Evolutionary conservation across 2,113 vertebrate species (phyloP), one percentile per base, ranked within the genome.

Genomic region (Triplophysa rosa): DNA sequence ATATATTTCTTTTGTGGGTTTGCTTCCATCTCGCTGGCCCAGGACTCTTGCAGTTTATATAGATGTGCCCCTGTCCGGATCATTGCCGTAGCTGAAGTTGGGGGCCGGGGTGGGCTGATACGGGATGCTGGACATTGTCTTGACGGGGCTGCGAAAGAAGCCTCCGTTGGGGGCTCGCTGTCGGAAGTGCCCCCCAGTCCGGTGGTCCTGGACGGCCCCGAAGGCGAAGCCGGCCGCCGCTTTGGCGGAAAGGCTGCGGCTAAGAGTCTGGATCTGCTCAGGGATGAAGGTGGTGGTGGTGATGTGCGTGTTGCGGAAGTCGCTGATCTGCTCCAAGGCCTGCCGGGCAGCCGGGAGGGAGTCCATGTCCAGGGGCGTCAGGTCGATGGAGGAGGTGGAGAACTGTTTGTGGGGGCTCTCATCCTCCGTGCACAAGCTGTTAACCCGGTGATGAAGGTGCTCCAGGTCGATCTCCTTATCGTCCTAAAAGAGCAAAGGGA

Each of bases 361-460:
- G 90, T 99, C 98, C 94, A 99, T 98, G 91, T 98, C 98, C 88
- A 99, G 94, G 1, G 98, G 98, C 69, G 98, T 97, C 94, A 99
- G 92, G 91, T 99, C 98, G 91, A 98, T 97, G 77, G 97, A 98
- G 54, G 98, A 99, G 91, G 98, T 96, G 93, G 98, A 99, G 93
- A 98, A 99, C 92, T 99, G 98, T 96, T 99, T 99, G 93, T 99
- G 98, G 89, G 98, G 98, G 90, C 97, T 98, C 89, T 98, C 97
- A 11, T 99, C 98, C n/a, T 99, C 98, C 87, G 98, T 98, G 95
- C 97, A 98, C 92, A 99, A 93, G 94, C 98, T 99, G 95, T 99
- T 99, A 92, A 98, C 98, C 56, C 98, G 93, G 90, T 95, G 95
- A 91, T 99, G 98, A 89, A 99, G 96, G 91, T 99, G 98, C 89